Evolutionary conservation across 2,888 invertebrate species (phyloP).

Genomic region (Apodemia mormo): DNA sequence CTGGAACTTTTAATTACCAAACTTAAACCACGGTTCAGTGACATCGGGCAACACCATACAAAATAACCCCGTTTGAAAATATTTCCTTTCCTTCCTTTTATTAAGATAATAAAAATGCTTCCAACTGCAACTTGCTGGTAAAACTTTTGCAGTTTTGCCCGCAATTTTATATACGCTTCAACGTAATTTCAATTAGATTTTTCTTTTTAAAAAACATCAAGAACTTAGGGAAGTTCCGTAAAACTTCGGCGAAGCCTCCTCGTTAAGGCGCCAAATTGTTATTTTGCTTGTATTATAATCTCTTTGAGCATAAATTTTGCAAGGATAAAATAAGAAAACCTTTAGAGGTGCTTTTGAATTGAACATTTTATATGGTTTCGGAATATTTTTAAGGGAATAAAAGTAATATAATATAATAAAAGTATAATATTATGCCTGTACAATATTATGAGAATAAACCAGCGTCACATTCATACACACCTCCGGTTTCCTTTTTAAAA

Average conservation of each 20-base stretch:
- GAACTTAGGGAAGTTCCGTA: slow-evolving; percentile 24
- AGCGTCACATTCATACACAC: too few species aligned
- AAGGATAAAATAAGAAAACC: slow-evolving; percentile 4
- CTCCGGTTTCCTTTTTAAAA: too few species aligned
- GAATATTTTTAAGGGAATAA: background rate
- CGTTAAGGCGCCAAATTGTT: slow-evolving; percentile 36
- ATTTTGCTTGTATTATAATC: slow-evolving; percentile 24
- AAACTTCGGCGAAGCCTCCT: slow-evolving; percentile 23
- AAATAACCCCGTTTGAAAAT: slow-evolving; percentile 40
- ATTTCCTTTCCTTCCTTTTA: slow-evolving; percentile 42
- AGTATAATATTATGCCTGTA: too few species aligned
- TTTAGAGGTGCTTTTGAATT: slow-evolving; percentile 9
- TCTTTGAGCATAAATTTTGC: slow-evolving; percentile 19
- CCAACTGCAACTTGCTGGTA: slow-evolving; percentile 45
- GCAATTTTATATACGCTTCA: slow-evolving; percentile 31
- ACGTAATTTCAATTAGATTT: slow-evolving; percentile 31
- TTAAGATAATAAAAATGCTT: slow-evolving; percentile 55
- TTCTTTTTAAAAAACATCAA: slow-evolving; percentile 22
- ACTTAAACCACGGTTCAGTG: slow-evolving; percentile 45
- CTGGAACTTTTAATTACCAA: slow-evolving; percentile 70
- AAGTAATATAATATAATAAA: too few species aligned
- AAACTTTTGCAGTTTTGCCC: slow-evolving; percentile 43
- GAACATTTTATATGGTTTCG: background rate
- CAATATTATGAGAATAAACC: too few species aligned
- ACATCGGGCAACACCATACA: slow-evolving; percentile 50